phyloP scores from a whole-genome alignment of 2,888 invertebrate species.

The Lordiphosa andalusiaca region DNA sequence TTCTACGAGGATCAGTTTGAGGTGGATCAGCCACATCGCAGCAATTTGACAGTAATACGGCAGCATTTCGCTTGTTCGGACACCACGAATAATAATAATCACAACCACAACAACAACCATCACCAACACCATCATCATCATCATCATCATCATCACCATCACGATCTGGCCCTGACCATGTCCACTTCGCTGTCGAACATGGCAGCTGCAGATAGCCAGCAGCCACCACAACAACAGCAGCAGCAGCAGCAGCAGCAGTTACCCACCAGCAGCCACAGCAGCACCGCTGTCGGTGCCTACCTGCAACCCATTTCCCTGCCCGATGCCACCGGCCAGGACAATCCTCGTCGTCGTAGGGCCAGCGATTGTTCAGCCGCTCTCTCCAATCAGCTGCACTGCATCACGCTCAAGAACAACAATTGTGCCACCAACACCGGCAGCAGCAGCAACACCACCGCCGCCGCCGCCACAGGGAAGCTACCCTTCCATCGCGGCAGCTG shows the following conservation, averaged over 20 bases:
- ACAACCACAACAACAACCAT: constrained; percentile 26
- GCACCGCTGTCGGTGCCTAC: constrained; percentile 42
- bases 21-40: constrained; percentile 33
- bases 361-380: constrained; percentile 72
- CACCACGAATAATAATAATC: constrained; percentile 30
- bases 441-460: constrained; percentile 32
- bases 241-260: constrained; percentile 26
- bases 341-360: constrained; percentile 72
- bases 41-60: constrained; percentile 74
- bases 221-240: constrained; percentile 28
- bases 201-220: constrained; percentile 40
- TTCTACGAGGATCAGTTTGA: constrained; percentile 80
- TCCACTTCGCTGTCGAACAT: constrained; percentile 59
- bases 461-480: constrained; percentile 43
- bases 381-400: constrained; percentile 75
- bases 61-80: constrained; percentile 12
- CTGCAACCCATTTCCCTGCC: constrained; percentile 36
- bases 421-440: constrained; percentile 56
- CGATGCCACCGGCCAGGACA: constrained; percentile 37
- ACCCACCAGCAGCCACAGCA: constrained; percentile 24
- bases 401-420: constrained; percentile 78
- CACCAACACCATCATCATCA: constrained; percentile 54
- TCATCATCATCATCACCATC: constrained; percentile 42
- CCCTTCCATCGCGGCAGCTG: constrained; percentile 79
- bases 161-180: constrained; percentile 50